Conservation (phyloP, 1,140 invertebrate species). For the Apocrypta bakeri region DNA sequence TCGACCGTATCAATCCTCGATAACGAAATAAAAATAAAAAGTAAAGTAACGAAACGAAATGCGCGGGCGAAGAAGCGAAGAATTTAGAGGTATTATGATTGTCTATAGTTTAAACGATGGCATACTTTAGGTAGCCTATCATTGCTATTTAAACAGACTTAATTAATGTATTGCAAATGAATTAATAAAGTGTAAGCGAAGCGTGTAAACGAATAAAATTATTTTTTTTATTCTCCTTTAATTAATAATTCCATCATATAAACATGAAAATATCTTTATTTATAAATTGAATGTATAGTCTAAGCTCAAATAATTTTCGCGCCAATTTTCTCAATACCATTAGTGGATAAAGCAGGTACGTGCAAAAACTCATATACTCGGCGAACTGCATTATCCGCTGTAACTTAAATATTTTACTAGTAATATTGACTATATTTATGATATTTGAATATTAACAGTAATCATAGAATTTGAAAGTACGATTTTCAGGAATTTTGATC, state of each 20-base stretch:
- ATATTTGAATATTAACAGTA: not conserved
- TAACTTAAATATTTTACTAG: not conserved
- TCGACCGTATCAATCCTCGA: conserved; percentile 60
- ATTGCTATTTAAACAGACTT: conserved; percentile 74
- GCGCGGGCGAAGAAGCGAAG: conserved; percentile 53
- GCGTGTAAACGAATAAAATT: conserved; percentile 66
- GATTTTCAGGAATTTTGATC: not conserved
- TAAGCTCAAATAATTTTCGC: no score
- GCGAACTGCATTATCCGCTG: not conserved
- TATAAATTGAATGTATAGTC: no score
- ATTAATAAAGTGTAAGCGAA: conserved; percentile 75
- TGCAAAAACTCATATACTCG: not conserved
- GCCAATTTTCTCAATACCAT: no score
- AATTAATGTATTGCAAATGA: conserved; percentile 75
- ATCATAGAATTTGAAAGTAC: not conserved
- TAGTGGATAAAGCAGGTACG: not conserved
- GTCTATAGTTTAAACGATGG: conserved; percentile 72
- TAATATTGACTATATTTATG: not conserved
- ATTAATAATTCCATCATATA: no score
- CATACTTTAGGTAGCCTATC: conserved; percentile 68
- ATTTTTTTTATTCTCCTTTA: conserved; percentile 17
- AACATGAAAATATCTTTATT: no score
- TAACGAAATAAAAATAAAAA: conserved; percentile 58
- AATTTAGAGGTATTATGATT: conserved; percentile 67
- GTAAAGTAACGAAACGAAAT: conserved; percentile 54